Conservation (phyloP, 2,888 invertebrate species). For the Pristionchus fissidentatus region DNA sequence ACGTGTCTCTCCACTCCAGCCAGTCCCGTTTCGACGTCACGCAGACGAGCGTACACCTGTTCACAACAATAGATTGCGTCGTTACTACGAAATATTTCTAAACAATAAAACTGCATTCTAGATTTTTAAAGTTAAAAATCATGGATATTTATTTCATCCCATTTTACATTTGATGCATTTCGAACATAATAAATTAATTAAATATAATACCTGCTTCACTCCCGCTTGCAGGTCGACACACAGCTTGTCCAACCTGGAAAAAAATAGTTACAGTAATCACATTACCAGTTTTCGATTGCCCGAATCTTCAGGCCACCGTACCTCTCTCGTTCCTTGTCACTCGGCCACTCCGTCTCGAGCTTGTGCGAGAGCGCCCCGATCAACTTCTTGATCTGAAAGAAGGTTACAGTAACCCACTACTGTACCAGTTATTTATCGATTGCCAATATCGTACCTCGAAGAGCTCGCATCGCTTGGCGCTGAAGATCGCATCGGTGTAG, state of each 20-base stretch:
- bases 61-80: background rate
- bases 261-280: background rate
- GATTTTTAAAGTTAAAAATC: no score
- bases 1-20: slow-evolving; percentile 41
- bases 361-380: slow-evolving; percentile 47
- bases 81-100: background rate
- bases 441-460: slow-evolving; percentile 43
- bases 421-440: background rate
- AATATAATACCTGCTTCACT: slow-evolving; percentile 65
- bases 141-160: background rate
- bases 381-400: slow-evolving; percentile 46
- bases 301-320: background rate
- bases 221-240: slow-evolving; percentile 70
- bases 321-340: background rate
- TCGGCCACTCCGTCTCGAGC: slow-evolving; percentile 46
- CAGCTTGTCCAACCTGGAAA: slow-evolving; percentile 64
- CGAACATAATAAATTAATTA: no score
- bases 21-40: slow-evolving; percentile 48
- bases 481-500: slow-evolving; percentile 53
- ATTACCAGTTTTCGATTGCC: background rate
- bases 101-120: no score
- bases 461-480: slow-evolving; percentile 54
- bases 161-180: no score
- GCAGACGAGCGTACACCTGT: slow-evolving; percentile 53
- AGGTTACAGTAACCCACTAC: background rate